phyloP scores from a whole-genome alignment of 64 coral and sea anemone species.

The Montipora foliosa region DNA sequence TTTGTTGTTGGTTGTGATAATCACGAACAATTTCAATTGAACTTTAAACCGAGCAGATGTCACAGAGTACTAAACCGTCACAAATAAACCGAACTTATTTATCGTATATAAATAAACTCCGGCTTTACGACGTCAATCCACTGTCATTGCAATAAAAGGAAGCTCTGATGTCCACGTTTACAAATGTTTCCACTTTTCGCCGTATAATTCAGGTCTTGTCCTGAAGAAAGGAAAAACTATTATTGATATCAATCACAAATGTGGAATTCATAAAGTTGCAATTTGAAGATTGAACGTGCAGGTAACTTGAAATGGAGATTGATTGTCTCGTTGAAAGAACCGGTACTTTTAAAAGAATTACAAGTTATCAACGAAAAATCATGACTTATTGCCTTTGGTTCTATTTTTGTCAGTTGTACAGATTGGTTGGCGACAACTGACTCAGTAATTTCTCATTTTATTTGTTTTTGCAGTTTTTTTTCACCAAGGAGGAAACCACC shows the following conservation, averaged over 20 bases:
- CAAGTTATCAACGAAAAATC: background rate
- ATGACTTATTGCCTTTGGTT: background rate
- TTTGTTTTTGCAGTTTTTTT: background rate
- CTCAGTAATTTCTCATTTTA: background rate
- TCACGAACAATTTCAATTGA: background rate
- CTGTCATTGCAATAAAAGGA: constrained; percentile 10
- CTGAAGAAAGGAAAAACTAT: background rate
- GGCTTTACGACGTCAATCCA: background rate
- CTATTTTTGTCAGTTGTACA: background rate
- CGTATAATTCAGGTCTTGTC: background rate
- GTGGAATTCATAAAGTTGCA: background rate
- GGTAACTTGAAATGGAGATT: background rate
- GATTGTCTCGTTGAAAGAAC: background rate
- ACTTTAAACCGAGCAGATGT: background rate
- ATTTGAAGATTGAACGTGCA: background rate
- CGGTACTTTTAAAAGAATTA: background rate
- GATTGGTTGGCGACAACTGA: background rate
- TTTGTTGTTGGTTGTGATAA: constrained; percentile 43
- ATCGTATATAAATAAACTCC: constrained; percentile 16
- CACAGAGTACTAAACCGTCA: background rate
- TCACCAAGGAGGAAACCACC: background rate
- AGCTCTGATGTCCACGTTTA: background rate
- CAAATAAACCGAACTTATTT: constrained; percentile 11
- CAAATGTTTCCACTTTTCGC: background rate
- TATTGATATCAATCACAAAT: background rate